These are phyloP conservation scores for Pseudachorutes palmiensis DNA, from an alignment of 1,140 invertebrate species.

Conservation along the genomic window DNA sequence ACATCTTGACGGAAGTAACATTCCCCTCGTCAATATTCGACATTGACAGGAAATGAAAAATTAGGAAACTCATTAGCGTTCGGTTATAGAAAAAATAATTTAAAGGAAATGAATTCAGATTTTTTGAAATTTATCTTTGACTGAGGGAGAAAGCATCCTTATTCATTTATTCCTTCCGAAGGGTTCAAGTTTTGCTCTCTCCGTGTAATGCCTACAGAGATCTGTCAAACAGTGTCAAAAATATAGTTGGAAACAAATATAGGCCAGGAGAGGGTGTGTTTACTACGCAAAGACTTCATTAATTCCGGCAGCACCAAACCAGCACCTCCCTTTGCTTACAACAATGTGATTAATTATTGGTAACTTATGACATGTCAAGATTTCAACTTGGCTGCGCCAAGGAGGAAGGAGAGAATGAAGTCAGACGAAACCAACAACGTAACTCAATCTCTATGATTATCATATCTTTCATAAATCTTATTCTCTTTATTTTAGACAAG, in stretches of 20 bases:
- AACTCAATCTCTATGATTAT: conserved; percentile 8
- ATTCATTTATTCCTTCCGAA: too few relatives aligned
- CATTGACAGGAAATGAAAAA: background rate
- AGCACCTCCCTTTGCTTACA: background rate
- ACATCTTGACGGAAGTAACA: too few relatives aligned
- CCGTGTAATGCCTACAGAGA: too few relatives aligned
- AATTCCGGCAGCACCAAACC: background rate
- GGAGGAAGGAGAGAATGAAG: background rate
- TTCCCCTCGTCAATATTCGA: too few relatives aligned
- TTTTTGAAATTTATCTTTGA: background rate
- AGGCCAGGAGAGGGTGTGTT: too few relatives aligned
- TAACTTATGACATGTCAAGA: conserved; percentile 7
- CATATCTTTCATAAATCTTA: conserved; percentile 10
- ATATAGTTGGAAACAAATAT: too few relatives aligned
- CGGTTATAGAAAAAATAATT: background rate
- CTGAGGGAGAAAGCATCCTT: too few relatives aligned
- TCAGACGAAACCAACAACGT: background rate
- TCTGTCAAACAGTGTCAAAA: too few relatives aligned
- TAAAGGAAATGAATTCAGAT: background rate
- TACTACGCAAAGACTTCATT: conserved; percentile 1
- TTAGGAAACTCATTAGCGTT: background rate
- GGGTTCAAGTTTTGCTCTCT: too few relatives aligned
- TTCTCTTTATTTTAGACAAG: conserved; percentile 7
- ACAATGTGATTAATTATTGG: conserved; percentile 10
- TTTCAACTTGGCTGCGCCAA: background rate